phyloP scores from a whole-genome alignment of 2,888 invertebrate genomes.

The Calliopum simillimum region DNA sequence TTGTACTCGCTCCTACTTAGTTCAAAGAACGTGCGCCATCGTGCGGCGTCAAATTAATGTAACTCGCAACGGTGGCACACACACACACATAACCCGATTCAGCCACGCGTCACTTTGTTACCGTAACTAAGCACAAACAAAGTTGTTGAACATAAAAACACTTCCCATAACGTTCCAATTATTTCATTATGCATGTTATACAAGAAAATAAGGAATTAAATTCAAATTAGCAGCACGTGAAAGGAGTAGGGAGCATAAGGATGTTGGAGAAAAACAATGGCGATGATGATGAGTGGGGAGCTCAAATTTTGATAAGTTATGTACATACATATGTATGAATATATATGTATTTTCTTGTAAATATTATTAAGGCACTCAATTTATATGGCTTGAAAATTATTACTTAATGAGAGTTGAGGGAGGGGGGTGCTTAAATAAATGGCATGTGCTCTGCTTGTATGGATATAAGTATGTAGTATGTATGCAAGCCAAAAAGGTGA shows the following conservation, averaged over 20 bases:
- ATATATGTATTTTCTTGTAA: too few species aligned
- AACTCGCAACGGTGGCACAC: not conserved
- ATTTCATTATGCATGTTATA: conserved; percentile 28
- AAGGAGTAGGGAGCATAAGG: not conserved
- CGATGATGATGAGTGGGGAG: not conserved
- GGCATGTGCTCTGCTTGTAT: too few species aligned
- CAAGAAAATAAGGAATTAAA: conserved; percentile 29
- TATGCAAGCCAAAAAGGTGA: too few species aligned
- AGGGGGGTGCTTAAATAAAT: too few species aligned
- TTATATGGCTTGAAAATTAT: too few species aligned
- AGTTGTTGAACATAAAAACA: conserved; percentile 27
- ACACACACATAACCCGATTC: not conserved
- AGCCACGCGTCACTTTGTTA: not conserved
- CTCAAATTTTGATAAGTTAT: too few species aligned
- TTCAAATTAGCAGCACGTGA: conserved; percentile 28
- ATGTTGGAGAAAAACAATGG: not conserved
- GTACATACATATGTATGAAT: too few species aligned
- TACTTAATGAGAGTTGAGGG: too few species aligned
- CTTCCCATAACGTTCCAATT: conserved; percentile 21
- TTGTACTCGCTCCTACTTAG: conserved; percentile 3
- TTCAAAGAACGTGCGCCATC: not conserved
- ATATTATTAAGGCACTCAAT: too few species aligned
- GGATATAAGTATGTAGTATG: too few species aligned
- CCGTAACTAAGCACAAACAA: conserved; percentile 25
- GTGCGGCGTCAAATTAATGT: not conserved